A percentile compares a stretch with the other conserved stretches of the same genome.
Conservation (phyloP, 2,797 vertebrate genomes). For the Characodon lateralis region DNA sequence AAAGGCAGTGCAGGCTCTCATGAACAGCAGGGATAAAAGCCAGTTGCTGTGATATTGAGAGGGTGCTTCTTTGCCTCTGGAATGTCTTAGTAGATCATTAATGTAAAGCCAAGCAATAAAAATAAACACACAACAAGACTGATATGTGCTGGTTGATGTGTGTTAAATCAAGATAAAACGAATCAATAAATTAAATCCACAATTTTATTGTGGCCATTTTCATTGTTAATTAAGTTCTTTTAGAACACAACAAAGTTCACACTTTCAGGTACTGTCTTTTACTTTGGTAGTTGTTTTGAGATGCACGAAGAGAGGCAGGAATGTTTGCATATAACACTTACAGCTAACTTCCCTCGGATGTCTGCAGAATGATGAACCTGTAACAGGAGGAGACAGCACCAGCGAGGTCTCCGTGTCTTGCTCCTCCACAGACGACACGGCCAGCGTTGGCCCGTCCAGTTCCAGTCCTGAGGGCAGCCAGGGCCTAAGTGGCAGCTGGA, state of each 20-base stretch:
- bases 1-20: too few species aligned
- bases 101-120: not conserved
- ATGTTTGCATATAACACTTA: not conserved
- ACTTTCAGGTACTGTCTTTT: not conserved
- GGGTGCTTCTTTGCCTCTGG: too few species aligned
- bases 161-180: not conserved
- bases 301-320: not conserved
- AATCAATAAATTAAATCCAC: too few species aligned
- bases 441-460: slow-evolving; percentile 72
- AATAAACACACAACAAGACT: not conserved
- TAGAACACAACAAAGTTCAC: not conserved
- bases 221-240: not conserved
- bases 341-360: not conserved
- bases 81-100: not conserved
- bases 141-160: not conserved
- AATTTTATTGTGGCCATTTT: too few species aligned
- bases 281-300: not conserved
- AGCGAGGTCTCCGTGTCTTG: slow-evolving; percentile 83
- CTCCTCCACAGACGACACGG: slow-evolving; percentile 88
- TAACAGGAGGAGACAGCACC: slow-evolving; percentile 77
- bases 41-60: too few species aligned
- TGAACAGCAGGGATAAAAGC: too few species aligned
- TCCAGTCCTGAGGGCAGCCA: slow-evolving; percentile 74
- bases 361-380: slow-evolving; percentile 67
- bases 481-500: slow-evolving; percentile 74